Conservation (phyloP, 2,888 invertebrate genomes). For the Rhorus exstirpatorius region DNA sequence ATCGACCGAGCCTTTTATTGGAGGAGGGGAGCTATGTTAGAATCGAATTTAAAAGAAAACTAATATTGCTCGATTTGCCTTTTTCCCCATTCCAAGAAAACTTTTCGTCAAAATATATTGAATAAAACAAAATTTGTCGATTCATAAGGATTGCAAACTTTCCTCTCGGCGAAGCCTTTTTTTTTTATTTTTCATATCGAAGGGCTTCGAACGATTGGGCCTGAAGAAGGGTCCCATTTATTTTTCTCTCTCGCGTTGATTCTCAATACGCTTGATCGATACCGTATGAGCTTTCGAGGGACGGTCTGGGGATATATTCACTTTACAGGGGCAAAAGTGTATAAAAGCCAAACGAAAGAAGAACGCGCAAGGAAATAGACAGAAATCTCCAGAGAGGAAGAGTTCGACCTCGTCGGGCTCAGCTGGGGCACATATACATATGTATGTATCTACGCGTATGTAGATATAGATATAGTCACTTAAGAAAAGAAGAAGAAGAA, state of each 20-base stretch:
- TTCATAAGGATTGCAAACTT: too few relatives aligned
- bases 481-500: conserved; percentile 2
- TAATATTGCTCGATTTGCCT: too few relatives aligned
- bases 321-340: conserved; percentile 2
- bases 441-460: neutral
- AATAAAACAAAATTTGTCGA: too few relatives aligned
- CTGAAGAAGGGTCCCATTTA: too few relatives aligned
- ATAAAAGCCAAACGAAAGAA: conserved; percentile 30
- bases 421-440: neutral
- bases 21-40: too few relatives aligned
- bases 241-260: too few relatives aligned
- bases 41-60: too few relatives aligned
- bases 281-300: neutral
- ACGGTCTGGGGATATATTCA: neutral
- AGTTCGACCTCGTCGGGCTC: conserved; percentile 6
- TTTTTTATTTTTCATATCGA: conserved; percentile 38
- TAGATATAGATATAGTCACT: conserved; percentile 2
- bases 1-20: too few relatives aligned
- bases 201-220: too few relatives aligned
- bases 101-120: too few relatives aligned
- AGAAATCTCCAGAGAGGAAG: conserved; percentile 33
- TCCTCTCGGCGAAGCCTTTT: too few relatives aligned
- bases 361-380: conserved; percentile 34
- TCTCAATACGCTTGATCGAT: neutral
- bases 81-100: too few relatives aligned